Evolutionary conservation across 2,113 vertebrate species (phyloP).

Genomic region (Macroglossus sobrinus): DNA sequence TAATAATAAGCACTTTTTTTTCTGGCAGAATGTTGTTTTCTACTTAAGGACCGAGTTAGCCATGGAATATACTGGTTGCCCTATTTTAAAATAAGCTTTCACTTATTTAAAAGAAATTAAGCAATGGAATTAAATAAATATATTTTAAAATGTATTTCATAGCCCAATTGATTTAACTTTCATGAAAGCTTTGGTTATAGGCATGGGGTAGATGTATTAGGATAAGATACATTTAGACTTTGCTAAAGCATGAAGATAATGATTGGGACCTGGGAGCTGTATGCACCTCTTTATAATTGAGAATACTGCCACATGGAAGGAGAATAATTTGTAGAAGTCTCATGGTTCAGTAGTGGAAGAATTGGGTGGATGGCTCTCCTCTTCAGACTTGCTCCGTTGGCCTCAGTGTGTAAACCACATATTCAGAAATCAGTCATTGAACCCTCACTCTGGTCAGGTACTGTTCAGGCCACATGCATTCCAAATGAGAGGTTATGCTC

Average conservation of each 20-base stretch:
- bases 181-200: neutral
- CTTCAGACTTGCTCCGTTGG: neutral
- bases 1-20: slow-evolving; percentile 45
- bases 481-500: neutral
- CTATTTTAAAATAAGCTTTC: neutral
- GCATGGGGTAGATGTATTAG: neutral
- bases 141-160: neutral
- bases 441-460: neutral
- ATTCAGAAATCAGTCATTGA: neutral
- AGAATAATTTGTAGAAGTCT: neutral
- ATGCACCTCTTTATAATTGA: neutral
- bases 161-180: neutral
- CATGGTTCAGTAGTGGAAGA: neutral
- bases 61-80: neutral
- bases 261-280: neutral
- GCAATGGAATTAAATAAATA: neutral
- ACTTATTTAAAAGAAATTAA: slow-evolving; percentile 17
- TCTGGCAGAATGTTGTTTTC: neutral
- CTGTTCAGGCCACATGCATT: neutral
- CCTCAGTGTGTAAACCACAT: neutral
- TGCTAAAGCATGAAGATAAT: neutral
- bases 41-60: neutral
- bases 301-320: neutral
- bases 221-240: neutral
- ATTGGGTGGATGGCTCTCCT: neutral